Evolutionary conservation across 2,888 invertebrate species (phyloP).

Genomic region (Salticus scenicus): DNA sequence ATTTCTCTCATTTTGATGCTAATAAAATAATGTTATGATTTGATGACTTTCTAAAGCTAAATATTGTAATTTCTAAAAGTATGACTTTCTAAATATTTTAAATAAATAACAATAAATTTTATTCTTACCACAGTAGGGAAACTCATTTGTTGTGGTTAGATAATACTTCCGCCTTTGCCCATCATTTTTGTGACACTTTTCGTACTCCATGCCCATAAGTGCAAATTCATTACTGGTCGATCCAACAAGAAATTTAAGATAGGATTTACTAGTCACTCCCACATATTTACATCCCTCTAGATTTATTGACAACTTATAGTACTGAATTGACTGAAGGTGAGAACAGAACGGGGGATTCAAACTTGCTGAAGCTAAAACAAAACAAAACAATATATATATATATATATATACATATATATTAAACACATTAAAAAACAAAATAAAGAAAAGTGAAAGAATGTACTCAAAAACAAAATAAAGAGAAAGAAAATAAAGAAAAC

Average conservation of each 20-base stretch:
- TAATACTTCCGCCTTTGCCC: not conserved
- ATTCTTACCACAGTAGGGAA: not conserved
- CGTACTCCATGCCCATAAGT: not conserved
- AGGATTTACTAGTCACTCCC: not conserved
- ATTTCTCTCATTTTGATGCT: too few relatives aligned
- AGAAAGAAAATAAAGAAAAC: too few relatives aligned
- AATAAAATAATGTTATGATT: too few relatives aligned
- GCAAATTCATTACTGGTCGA: not conserved
- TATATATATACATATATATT: not conserved
- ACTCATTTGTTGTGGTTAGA: not conserved
- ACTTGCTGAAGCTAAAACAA: not conserved
- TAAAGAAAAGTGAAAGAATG: too few relatives aligned
- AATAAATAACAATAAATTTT: too few relatives aligned
- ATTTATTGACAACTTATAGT: not conserved
- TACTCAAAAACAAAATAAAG: too few relatives aligned
- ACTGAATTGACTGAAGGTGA: not conserved
- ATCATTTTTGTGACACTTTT: not conserved
- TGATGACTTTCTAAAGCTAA: too few relatives aligned
- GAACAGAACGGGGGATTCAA: not conserved
- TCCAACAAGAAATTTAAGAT: not conserved
- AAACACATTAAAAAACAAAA: not conserved
- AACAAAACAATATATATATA: too few relatives aligned
- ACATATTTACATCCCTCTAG: not conserved
- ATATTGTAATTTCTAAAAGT: too few relatives aligned
- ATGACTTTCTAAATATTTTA: too few relatives aligned